A percentile compares a stretch with the other conserved stretches of the same genome.
These are phyloP conservation scores for Acanthoscelides obtectus DNA, from an alignment of 2,888 invertebrate genomes.

Conservation along the genomic window DNA sequence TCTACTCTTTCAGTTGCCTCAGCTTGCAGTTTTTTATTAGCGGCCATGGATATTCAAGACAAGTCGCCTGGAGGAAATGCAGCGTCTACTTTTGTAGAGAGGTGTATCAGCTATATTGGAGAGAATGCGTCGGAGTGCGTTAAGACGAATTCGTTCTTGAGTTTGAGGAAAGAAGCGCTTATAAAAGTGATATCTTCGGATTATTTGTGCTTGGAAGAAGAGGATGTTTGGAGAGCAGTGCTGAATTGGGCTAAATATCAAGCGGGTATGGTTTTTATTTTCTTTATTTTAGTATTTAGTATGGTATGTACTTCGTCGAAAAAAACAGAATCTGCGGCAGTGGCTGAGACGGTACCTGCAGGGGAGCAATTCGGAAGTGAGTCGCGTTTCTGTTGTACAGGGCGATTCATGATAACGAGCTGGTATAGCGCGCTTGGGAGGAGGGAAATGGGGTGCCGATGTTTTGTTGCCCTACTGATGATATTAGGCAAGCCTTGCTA, in stretches of 20 bases:
- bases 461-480: too few species aligned
- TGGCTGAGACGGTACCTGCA: too few species aligned
- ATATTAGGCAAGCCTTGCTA: too few species aligned
- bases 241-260: conserved; percentile 90
- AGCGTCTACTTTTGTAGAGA: conserved; percentile 81
- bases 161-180: conserved; percentile 82
- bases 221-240: conserved; percentile 90
- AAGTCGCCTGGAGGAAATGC: conserved; percentile 78
- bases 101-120: conserved; percentile 83
- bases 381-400: too few species aligned
- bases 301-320: too few species aligned
- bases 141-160: conserved; percentile 82
- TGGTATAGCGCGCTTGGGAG: too few species aligned
- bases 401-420: too few species aligned
- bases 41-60: conserved; percentile 86
- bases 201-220: conserved; percentile 85
- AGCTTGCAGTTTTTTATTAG: conserved; percentile 81
- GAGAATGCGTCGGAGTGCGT: conserved; percentile 88
- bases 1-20: conserved; percentile 82
- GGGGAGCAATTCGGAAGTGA: too few species aligned
- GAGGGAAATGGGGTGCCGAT: too few species aligned
- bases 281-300: too few species aligned
- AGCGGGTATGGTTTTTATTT: conserved; percentile 50
- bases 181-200: conserved; percentile 88
- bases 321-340: too few species aligned